These are phyloP conservation scores for Spheniscus mendiculus DNA, from an alignment of 2,113 vertebrate species.

Conservation along the genomic window DNA sequence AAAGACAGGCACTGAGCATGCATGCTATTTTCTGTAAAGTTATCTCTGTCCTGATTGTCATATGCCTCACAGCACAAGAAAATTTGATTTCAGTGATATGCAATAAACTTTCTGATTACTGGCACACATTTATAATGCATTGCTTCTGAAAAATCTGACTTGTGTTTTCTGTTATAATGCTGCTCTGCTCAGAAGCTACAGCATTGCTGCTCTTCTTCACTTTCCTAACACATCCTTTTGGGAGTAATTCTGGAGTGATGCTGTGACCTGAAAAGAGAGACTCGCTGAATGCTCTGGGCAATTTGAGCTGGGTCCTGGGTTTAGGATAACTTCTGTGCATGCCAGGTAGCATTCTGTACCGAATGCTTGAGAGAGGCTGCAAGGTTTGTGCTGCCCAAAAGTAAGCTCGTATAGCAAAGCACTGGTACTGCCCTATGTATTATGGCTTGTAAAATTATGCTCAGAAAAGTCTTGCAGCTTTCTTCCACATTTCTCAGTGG, in stretches of 20 bases:
- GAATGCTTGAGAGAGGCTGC: not conserved
- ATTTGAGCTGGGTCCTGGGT: not conserved
- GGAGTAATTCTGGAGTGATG: not conserved
- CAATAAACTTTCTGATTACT: not conserved
- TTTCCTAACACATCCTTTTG: too few relatives aligned
- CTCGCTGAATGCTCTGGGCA: not conserved
- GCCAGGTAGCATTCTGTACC: not conserved
- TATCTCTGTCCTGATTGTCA: not conserved
- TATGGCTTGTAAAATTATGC: not conserved
- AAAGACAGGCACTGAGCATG: not conserved
- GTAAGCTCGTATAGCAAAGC: not conserved
- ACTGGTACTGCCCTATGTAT: not conserved
- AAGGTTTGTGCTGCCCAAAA: not conserved
- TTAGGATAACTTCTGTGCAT: not conserved
- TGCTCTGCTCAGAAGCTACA: not conserved
- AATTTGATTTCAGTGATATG: not conserved
- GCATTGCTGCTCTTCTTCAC: not conserved
- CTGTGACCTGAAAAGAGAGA: not conserved
- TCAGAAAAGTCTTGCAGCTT: not conserved
- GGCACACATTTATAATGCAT: not conserved
- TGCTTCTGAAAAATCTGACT: not conserved
- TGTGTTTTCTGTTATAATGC: not conserved
- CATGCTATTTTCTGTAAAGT: not conserved
- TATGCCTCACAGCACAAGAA: not conserved
- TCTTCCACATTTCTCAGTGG: not conserved